These are phyloP conservation scores for Ursus arctos DNA, from an alignment of 2,113 vertebrate species.

Conservation along the genomic window DNA sequence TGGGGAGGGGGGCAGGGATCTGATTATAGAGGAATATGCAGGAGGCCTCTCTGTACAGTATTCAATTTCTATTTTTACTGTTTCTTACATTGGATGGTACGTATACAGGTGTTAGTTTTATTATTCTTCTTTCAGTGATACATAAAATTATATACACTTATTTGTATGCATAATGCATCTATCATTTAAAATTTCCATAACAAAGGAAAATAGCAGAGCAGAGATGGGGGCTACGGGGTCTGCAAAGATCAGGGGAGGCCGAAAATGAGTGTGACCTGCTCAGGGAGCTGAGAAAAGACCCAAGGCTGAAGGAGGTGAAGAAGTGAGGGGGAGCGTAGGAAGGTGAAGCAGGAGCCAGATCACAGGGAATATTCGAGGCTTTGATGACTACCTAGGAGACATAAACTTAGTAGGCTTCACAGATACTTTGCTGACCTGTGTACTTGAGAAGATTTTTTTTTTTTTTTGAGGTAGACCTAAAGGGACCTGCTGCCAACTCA, in stretches of 20 bases:
- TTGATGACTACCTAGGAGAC: not conserved
- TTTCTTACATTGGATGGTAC: not conserved
- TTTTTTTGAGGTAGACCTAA: not conserved
- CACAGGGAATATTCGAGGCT: not conserved
- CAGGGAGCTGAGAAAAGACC: not conserved
- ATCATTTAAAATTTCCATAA: not conserved
- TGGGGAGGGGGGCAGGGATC: not conserved
- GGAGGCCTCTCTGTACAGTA: not conserved
- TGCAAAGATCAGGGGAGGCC: not conserved
- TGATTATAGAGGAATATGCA: not conserved
- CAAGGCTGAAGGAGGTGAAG: not conserved
- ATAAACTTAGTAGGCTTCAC: not conserved
- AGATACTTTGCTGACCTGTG: not conserved
- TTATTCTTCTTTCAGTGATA: not conserved
- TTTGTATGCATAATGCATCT: not conserved
- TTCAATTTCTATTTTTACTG: not conserved
- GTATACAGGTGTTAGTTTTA: not conserved
- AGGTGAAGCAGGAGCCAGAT: not conserved
- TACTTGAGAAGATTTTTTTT: not conserved
- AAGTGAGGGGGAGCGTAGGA: accelerated
- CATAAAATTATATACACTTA: not conserved
- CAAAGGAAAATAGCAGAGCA: not conserved
- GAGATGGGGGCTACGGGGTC: not conserved
- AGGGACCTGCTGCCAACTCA: conserved; percentile 12
- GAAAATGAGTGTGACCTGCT: not conserved